These are phyloP conservation scores for Fulmarus glacialis DNA, from an alignment of 2,113 vertebrate species.

Conservation along the genomic window DNA sequence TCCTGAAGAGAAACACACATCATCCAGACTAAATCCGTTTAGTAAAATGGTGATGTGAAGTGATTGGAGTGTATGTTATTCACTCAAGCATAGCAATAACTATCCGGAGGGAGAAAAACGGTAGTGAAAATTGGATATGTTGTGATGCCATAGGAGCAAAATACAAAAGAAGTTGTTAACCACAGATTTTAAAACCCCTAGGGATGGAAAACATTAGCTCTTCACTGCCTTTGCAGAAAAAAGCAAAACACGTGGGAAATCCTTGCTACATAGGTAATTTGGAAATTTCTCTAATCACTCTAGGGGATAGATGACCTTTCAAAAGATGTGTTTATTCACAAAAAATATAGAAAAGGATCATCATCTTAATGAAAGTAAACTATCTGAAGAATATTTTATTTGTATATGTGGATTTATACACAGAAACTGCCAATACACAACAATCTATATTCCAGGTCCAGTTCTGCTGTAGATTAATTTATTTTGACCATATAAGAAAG, in stretches of 20 bases:
- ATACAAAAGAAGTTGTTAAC: neutral
- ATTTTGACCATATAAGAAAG: neutral
- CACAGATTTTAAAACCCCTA: neutral
- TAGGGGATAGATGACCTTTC: neutral
- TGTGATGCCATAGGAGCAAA: neutral
- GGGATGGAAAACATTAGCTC: neutral
- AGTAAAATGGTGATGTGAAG: constrained; percentile 3
- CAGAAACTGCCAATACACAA: neutral
- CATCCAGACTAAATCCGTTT: neutral
- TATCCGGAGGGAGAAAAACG: neutral
- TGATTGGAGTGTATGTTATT: neutral
- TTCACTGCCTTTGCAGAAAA: neutral
- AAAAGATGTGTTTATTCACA: neutral
- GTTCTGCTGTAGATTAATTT: neutral
- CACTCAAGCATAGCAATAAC: neutral
- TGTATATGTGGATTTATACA: neutral
- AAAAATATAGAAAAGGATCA: neutral
- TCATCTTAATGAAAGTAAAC: neutral
- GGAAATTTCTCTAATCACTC: neutral
- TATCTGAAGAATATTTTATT: neutral
- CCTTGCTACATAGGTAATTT: neutral
- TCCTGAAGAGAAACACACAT: neutral
- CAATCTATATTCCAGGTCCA: neutral
- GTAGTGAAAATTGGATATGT: neutral
- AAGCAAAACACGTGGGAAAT: neutral